phyloP scores from a whole-genome alignment of 30 jellyfish, hydroid and myxozoan genomes.

The Sanderia malayensis region DNA sequence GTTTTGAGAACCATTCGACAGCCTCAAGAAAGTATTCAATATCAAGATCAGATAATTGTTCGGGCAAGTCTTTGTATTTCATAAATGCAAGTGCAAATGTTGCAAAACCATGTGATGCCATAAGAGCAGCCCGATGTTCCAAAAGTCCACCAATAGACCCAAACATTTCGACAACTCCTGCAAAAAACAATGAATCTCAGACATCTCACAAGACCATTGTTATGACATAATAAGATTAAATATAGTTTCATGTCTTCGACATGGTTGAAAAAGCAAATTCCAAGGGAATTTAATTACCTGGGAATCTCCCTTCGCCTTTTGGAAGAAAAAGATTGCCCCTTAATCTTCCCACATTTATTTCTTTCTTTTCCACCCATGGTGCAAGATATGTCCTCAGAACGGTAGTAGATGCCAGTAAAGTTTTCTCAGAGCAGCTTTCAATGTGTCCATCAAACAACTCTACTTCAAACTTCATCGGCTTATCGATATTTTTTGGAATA shows the following conservation, averaged over 20 bases:
- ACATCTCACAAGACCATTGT: too few relatives aligned
- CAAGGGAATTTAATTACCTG: constrained; percentile 23
- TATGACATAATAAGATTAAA: too few relatives aligned
- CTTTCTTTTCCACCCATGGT: constrained; percentile 33
- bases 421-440: background rate
- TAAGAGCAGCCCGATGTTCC: constrained; percentile 60
- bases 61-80: constrained; percentile 67
- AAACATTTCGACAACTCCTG: constrained; percentile 64
- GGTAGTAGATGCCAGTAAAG: constrained; percentile 10
- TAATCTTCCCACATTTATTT: constrained; percentile 36
- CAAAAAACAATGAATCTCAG: background rate
- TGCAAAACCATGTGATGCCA: constrained; percentile 79
- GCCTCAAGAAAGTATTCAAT: constrained; percentile 58
- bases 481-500: background rate
- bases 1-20: constrained; percentile 52
- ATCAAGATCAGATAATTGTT: constrained; percentile 8
- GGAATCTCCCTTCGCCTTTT: constrained; percentile 51
- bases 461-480: background rate
- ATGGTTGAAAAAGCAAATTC: background rate
- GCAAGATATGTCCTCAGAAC: constrained; percentile 52
- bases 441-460: background rate
- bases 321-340: constrained; percentile 69
- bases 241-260: too few relatives aligned
- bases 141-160: constrained; percentile 46
- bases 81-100: constrained; percentile 72